Base-by-base conservation (phyloP, 1,140 invertebrate genomes). In the Meloidogyne exigua region DNA sequence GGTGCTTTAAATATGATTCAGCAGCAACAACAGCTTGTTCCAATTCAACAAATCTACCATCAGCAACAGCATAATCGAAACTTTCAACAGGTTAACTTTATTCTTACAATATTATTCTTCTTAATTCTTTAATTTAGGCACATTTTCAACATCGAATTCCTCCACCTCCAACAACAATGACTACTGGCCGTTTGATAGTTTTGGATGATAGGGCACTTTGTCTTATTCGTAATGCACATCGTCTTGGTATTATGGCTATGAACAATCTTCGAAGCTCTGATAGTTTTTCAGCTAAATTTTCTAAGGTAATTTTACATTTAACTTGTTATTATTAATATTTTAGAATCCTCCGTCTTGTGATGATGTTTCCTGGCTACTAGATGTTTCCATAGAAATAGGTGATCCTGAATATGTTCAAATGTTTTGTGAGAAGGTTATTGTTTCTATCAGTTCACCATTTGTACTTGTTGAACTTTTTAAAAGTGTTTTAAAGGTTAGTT, bases 241-340 rank as follows among this genome's bases (percentile, higher is more conserved):
- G 78, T 0, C 36, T 80, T 18, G 79, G 79, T 13, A 80, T 80
- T 80, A 62, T 57, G 67, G 79, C 79, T n/a, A 39, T 80, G 79
- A 78, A 80, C 42, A 75, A 75, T 21, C 26, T 72, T n/a, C 80
- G 81, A 25, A 80, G 65, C 62, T 77, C 69, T 26, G 80, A 82
- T 21, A 77, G 79, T 11, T 72, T 28, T 26, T 80, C 42, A 32
- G 32, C 44, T 18, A 80, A 80, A 76, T 80, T 69, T 49, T 76
- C 79, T 12, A 80, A 78, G n/a, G 77, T 79, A 36, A 25, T 42
- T 42, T 62, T 25, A 25, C 76, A 12, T 25, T 15, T 18, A 57
- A 23, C 65, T 64, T 21, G 72, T 36, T 57, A n/a, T 63, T 32
- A 15, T 32, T 15, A 18, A 23, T 11, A n/a, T 79, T 79, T 44